These are phyloP conservation scores for Octopus bimaculoides DNA, from an alignment of 1,140 invertebrate species.

Conservation along the genomic window DNA sequence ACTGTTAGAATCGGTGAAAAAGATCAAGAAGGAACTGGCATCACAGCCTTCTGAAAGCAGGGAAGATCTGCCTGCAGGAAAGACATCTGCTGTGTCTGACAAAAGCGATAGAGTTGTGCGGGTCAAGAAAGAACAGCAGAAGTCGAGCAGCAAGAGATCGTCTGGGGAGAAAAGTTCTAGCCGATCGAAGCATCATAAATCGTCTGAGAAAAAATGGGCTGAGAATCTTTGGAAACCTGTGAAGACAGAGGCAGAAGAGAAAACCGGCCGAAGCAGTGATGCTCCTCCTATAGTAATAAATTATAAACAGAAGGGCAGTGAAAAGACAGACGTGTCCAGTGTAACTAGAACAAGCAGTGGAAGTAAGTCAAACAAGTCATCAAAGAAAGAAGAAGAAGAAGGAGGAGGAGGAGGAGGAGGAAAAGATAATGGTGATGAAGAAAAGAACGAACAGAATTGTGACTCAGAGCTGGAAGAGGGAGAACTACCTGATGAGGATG, in stretches of 20 bases:
- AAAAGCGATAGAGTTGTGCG: background rate
- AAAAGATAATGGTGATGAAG: background rate
- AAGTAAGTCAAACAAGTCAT: background rate
- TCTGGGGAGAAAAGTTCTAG: background rate
- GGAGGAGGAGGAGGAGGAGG: background rate
- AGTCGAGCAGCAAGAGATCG: background rate
- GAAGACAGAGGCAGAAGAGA: background rate
- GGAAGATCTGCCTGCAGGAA: background rate
- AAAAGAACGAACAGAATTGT: background rate
- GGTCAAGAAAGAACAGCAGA: background rate
- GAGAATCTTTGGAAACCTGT: background rate
- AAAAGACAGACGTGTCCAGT: background rate
- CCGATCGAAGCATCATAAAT: background rate
- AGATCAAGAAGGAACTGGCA: background rate
- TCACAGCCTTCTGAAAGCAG: background rate
- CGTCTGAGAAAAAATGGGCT: background rate
- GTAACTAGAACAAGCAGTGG: background rate
- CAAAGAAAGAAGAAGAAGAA: background rate
- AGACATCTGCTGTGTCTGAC: background rate
- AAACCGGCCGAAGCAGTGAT: background rate
- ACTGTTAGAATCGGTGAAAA: background rate
- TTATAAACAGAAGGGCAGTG: background rate
- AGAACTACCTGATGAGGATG: background rate
- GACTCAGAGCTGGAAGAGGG: slow-evolving; percentile 2
- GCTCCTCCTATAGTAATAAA: background rate